phyloP scores from a whole-genome alignment of 2,797 vertebrate genomes.

The Manis crassicaudata region DNA sequence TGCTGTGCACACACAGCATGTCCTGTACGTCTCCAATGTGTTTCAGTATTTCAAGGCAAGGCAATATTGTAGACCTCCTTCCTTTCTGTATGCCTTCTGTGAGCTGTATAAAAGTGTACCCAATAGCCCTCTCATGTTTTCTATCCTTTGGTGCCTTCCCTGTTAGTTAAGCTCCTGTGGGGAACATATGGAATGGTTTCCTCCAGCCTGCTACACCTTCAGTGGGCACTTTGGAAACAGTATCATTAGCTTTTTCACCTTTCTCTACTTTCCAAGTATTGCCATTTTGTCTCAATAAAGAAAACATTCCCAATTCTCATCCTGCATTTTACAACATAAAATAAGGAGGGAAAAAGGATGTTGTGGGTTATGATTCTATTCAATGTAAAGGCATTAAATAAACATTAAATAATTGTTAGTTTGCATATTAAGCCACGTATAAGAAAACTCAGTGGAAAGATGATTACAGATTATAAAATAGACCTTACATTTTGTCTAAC shows the following conservation, averaged over 20 bases:
- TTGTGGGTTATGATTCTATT: neutral
- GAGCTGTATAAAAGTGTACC: too few relatives aligned
- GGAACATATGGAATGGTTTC: neutral
- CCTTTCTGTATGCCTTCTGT: neutral
- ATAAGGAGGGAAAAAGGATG: neutral
- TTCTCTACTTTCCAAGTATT: neutral
- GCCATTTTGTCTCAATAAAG: neutral
- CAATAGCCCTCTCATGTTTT: neutral
- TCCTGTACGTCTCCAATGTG: too few relatives aligned
- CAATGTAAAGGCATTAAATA: neutral
- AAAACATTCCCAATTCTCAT: neutral
- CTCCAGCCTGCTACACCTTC: neutral
- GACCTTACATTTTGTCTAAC: neutral
- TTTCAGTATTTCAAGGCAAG: neutral
- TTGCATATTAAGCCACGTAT: neutral
- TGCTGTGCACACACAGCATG: too few relatives aligned
- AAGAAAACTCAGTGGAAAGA: slow-evolving; percentile 3
- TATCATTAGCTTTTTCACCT: neutral
- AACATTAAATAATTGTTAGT: neutral
- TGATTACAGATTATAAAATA: neutral
- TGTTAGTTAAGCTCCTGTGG: neutral
- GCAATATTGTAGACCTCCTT: neutral
- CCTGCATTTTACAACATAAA: slow-evolving; percentile 2
- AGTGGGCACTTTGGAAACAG: neutral
- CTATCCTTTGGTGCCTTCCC: neutral